Conservation (phyloP, 2,113 vertebrate genomes). For the Corythoichthys haematopterus region DNA sequence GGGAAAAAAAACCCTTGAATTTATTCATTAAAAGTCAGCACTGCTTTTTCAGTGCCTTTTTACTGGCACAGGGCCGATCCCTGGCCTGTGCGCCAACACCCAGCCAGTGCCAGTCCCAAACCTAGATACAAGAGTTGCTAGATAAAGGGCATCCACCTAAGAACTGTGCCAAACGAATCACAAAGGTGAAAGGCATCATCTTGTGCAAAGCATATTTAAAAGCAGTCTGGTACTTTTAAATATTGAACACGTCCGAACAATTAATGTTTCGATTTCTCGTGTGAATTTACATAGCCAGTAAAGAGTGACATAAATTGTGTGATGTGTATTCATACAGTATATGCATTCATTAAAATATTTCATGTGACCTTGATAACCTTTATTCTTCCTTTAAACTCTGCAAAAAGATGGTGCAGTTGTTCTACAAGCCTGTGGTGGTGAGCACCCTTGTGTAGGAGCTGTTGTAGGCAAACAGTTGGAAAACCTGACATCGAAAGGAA, state of each 20-base stretch:
- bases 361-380: neutral
- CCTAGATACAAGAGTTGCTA: neutral
- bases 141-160: neutral
- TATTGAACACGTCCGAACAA: neutral
- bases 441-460: neutral
- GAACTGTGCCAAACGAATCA: neutral
- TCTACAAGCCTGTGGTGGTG: no score
- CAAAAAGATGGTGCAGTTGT: neutral
- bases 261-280: neutral
- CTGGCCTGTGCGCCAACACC: neutral
- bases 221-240: neutral
- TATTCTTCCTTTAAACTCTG: neutral
- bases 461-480: no score
- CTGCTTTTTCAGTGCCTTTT: neutral
- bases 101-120: neutral
- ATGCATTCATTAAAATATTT: neutral
- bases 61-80: neutral
- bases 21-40: neutral
- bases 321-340: neutral
- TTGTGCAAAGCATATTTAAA: neutral
- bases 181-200: neutral
- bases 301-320: neutral
- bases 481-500: no score
- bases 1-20: neutral
- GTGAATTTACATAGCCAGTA: no score